These are phyloP conservation scores for Xestia xanthographa DNA, from an alignment of 2,888 invertebrate genomes.

Conservation along the genomic window DNA sequence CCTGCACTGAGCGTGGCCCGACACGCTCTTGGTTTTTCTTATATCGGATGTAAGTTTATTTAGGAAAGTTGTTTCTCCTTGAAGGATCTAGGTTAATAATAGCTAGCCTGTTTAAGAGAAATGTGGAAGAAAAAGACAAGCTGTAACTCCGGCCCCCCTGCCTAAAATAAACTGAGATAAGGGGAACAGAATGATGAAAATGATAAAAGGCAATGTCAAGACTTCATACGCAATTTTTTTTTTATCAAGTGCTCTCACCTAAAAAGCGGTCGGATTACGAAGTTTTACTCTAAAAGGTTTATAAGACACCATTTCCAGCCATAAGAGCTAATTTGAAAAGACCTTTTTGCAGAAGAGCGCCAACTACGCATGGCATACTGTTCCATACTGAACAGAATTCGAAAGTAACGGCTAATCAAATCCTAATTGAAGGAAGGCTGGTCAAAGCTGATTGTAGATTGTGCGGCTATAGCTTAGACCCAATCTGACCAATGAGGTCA, in stretches of 20 bases:
- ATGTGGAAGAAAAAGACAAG: not conserved
- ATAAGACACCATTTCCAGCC: not conserved
- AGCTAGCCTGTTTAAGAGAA: not conserved
- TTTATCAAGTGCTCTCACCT: not conserved
- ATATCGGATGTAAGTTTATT: not conserved
- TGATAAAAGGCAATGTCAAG: not conserved
- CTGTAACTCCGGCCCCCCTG: not conserved
- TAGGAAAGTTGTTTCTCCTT: not conserved
- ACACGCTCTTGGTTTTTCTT: no score
- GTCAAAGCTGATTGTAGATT: no score
- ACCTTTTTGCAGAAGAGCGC: not conserved
- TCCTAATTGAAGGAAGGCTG: no score
- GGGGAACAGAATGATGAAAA: not conserved
- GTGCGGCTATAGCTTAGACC: no score
- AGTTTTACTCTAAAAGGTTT: not conserved
- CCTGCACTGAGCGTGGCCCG: no score
- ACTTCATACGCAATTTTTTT: no score
- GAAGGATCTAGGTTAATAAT: not conserved
- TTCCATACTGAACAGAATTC: not conserved
- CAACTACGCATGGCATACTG: no score
- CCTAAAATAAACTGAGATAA: not conserved
- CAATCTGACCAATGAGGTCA: no score
- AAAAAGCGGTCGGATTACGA: not conserved
- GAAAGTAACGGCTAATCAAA: not conserved
- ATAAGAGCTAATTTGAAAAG: not conserved